Evolutionary conservation across 2,797 vertebrate species (phyloP).

Genomic region (Pelochelys cantorii): DNA sequence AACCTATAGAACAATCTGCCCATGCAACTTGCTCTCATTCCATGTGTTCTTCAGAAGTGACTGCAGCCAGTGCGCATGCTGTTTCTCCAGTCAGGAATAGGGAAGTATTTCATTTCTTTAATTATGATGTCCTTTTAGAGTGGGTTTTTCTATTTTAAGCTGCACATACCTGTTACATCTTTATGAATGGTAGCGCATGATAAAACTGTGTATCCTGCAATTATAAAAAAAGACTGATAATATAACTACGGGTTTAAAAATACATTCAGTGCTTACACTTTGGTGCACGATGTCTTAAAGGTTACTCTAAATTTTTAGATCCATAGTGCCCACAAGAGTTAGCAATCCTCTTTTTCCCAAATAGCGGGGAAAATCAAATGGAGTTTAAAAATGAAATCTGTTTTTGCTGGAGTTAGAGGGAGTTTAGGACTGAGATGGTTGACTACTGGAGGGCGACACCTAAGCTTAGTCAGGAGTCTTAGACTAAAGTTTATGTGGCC

Average conservation of each 20-base stretch:
- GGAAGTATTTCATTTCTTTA: neutral
- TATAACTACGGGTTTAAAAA: neutral
- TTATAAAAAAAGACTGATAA: neutral
- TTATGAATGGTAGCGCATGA: neutral
- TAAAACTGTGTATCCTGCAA: neutral
- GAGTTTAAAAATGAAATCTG: neutral
- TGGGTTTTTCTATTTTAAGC: neutral
- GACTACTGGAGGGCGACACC: too few relatives aligned
- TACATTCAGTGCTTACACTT: neutral
- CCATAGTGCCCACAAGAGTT: accelerated
- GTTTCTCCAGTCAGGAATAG: too few relatives aligned
- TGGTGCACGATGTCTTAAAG: neutral
- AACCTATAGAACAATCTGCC: neutral
- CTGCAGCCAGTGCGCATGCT: too few relatives aligned
- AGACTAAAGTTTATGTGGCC: neutral
- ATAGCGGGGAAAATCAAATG: neutral
- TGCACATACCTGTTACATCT: accelerated
- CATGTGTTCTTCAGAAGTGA: neutral
- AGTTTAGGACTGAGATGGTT: neutral
- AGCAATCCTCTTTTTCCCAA: neutral
- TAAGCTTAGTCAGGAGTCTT: neutral
- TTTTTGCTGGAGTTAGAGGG: neutral
- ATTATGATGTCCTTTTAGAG: neutral
- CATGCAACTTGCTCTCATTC: neutral
- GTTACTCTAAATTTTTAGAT: neutral